Evolutionary conservation across 2,113 vertebrate genomes (phyloP).

Genomic region (Entelurus aequoreus): DNA sequence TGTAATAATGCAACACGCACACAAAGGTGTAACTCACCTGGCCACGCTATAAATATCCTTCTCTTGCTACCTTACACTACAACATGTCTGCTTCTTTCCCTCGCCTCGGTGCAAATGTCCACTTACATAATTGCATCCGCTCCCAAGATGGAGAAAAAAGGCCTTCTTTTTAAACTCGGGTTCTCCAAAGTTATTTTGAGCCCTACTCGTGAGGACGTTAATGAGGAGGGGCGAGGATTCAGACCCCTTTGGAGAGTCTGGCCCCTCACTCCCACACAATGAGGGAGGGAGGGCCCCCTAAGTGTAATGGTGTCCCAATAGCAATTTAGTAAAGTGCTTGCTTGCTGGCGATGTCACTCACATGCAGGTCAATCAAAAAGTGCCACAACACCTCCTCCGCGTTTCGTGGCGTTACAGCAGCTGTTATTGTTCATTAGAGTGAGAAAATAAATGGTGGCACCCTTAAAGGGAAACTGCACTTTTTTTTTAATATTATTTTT

Average conservation of each 20-base stretch:
- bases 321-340: slow-evolving; percentile 48
- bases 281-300: slow-evolving; percentile 29
- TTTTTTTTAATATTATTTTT: no score
- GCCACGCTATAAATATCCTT: slow-evolving; percentile 55
- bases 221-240: slow-evolving; percentile 59
- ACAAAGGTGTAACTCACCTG: slow-evolving; percentile 50
- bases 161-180: slow-evolving; percentile 31
- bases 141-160: slow-evolving; percentile 93
- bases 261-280: slow-evolving; percentile 34
- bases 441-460: no score
- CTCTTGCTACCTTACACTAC: slow-evolving; percentile 59
- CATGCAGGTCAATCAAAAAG: slow-evolving; percentile 21
- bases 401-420: background rate
- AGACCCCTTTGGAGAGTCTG: slow-evolving; percentile 29
- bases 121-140: slow-evolving; percentile 96
- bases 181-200: slow-evolving; percentile 82
- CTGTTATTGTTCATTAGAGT: no score
- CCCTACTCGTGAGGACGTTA: slow-evolving; percentile 62
- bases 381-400: slow-evolving; percentile 9
- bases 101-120: slow-evolving; percentile 82
- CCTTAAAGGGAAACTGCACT: no score
- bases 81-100: slow-evolving; percentile 46
- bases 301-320: slow-evolving; percentile 29
- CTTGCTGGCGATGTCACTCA: slow-evolving; percentile 40
- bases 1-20: slow-evolving; percentile 47